A percentile compares a stretch with the other conserved stretches of the same genome.
These are phyloP conservation scores for Galeopsomyia nigrocyanea DNA, from an alignment of 2,888 invertebrate species.

Conservation along the genomic window DNA sequence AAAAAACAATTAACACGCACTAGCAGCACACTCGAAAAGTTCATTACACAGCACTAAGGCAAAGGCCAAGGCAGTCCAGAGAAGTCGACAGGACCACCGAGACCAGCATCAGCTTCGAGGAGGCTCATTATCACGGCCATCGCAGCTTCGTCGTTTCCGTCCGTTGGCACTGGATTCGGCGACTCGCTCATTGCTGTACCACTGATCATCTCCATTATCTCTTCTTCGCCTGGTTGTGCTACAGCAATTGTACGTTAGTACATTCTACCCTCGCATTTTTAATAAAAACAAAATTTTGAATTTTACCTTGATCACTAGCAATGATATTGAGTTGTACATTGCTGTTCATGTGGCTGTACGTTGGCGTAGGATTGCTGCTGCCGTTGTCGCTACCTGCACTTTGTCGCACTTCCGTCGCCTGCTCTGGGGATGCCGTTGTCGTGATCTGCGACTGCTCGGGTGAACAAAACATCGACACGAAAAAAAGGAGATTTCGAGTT, in stretches of 20 bases:
- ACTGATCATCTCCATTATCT: constrained; percentile 74
- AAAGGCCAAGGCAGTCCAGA: constrained; percentile 89
- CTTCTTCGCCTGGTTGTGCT: constrained; percentile 68
- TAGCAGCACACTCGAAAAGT: neutral
- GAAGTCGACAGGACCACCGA: constrained; percentile 90
- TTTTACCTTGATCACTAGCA: constrained; percentile 69
- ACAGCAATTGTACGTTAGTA: neutral
- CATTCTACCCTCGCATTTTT: too few relatives aligned
- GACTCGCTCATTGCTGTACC: constrained; percentile 70
- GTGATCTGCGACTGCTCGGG: constrained; percentile 65
- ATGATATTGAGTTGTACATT: constrained; percentile 70
- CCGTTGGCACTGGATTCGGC: constrained; percentile 71
- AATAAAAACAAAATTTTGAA: too few relatives aligned
- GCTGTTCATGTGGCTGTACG: constrained; percentile 68
- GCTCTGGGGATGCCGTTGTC: constrained; percentile 66
- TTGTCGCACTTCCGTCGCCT: constrained; percentile 52
- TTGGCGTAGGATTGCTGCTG: constrained; percentile 54
- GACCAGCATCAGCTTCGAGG: constrained; percentile 88
- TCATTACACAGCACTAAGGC: constrained; percentile 69
- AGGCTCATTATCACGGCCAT: constrained; percentile 95
- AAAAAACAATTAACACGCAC: constrained; percentile 7
- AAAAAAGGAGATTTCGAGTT: neutral
- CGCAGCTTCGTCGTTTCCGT: constrained; percentile 89
- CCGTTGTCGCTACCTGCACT: constrained; percentile 55
- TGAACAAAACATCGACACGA: neutral